A percentile compares a stretch with the other conserved stretches of the same genome.
Evolutionary conservation across 1,140 invertebrate genomes (phyloP).

Genomic region (Rhynchophorus ferrugineus): DNA sequence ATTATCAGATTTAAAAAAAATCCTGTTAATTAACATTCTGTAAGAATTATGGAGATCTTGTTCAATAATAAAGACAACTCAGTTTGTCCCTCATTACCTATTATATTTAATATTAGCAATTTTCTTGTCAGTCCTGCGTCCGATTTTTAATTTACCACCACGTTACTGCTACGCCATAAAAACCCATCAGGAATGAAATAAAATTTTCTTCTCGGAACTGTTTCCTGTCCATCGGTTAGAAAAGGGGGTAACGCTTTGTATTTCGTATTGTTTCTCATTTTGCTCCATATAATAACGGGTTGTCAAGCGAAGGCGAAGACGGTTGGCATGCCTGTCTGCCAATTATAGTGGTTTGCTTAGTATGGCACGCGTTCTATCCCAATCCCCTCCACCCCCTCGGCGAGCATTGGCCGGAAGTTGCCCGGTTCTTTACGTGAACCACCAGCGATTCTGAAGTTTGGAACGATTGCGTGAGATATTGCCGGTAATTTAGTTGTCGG

Average conservation of each 20-base stretch:
- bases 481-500: too few relatives aligned
- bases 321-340: constrained; percentile 4
- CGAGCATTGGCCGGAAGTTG: neutral
- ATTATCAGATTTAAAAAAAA: too few relatives aligned
- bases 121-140: neutral
- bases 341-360: neutral
- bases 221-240: neutral
- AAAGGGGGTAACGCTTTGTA: too few relatives aligned
- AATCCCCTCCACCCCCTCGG: neutral
- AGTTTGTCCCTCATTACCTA: too few relatives aligned
- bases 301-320: neutral
- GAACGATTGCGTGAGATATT: too few relatives aligned
- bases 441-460: too few relatives aligned
- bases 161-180: neutral
- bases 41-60: too few relatives aligned
- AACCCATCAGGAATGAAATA: neutral
- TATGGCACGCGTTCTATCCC: constrained; percentile 2
- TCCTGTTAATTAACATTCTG: too few relatives aligned
- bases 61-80: too few relatives aligned
- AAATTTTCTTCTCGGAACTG: neutral
- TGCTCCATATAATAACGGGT: neutral
- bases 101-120: neutral
- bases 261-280: neutral
- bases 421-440: neutral
- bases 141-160: neutral